Evolutionary conservation across 2,888 invertebrate genomes (phyloP), one percentile per base, ranked within the genome.

Genomic region (Girardia tigrina): DNA sequence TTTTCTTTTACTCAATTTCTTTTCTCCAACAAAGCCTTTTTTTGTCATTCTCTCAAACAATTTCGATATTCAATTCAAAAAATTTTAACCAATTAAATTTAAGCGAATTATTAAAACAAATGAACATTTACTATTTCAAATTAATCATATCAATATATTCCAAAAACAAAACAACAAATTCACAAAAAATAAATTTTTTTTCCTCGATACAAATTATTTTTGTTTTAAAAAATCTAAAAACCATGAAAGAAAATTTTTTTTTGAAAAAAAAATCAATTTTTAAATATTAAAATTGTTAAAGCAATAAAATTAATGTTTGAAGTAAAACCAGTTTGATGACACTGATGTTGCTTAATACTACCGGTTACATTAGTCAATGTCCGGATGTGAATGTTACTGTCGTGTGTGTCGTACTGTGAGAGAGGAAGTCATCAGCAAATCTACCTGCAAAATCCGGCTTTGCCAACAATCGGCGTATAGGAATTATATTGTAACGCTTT

Each of bases 291-390:
- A 12, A 20, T 56, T 23, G 56, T n/a, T n/a, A n/a, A 56, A 56
- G 56, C 56, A 56, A 56, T 56, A 56, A 23, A 56, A 56, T 4
- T 56, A 56, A 56, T 56, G 56, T 56, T 56, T 56, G 4, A 56
- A 56, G 56, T 56, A 56, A 56, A 56, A 56, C 56, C 56, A 56
- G 56, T 56, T 56, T 56, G 56, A 56, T 56, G 56, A 56, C 56
- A 56, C 56, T 56, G 56, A 56, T 56, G 56, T 56, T 56, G 56
- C 56, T 56, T 56, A 56, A 56, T 56, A 56, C 56, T 56, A 56
- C 56, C 56, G 56, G 56, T 56, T 56, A 56, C 56, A 56, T 56
- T 56, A 56, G 56, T 56, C 56, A 56, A 56, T 56, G 56, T 56
- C 56, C 56, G 56, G 56, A 56, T 56, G 56, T 56, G 56, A 56